These are phyloP conservation scores for Blastobasis lacticolella DNA, from an alignment of 2,888 invertebrate species.

Conservation along the genomic window DNA sequence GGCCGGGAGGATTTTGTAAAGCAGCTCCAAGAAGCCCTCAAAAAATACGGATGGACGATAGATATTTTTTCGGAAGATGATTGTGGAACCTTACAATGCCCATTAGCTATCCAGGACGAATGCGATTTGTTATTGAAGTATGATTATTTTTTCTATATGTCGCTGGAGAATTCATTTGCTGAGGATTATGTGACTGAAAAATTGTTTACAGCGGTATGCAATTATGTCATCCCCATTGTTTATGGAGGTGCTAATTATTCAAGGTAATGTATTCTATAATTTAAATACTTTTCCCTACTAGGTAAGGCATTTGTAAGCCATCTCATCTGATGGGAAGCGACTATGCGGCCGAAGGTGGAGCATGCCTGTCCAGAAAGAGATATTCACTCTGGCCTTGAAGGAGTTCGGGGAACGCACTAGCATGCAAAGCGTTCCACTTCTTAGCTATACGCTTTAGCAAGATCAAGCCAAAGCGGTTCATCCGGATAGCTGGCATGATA, in stretches of 20 bases:
- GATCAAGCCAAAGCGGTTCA: too few relatives aligned
- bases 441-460: too few relatives aligned
- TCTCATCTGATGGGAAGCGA: too few relatives aligned
- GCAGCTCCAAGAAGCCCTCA: slow-evolving; percentile 32
- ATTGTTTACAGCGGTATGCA: slow-evolving; percentile 73
- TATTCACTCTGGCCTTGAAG: too few relatives aligned
- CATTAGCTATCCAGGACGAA: slow-evolving; percentile 17
- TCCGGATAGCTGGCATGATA: too few relatives aligned
- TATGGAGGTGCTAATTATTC: slow-evolving; percentile 79
- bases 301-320: too few relatives aligned
- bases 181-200: slow-evolving; percentile 72
- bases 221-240: slow-evolving; percentile 78
- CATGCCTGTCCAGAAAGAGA: too few relatives aligned
- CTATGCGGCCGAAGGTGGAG: too few relatives aligned
- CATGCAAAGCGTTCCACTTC: too few relatives aligned
- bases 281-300: too few relatives aligned
- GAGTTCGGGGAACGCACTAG: too few relatives aligned
- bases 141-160: slow-evolving; percentile 82
- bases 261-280: slow-evolving; percentile 28
- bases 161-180: slow-evolving; percentile 83
- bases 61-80: slow-evolving; percentile 66
- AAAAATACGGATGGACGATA: slow-evolving; percentile 31
- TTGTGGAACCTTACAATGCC: slow-evolving; percentile 60
- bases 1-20: slow-evolving; percentile 31
- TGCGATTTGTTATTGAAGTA: slow-evolving; percentile 52